Base-by-base conservation (phyloP, 2,797 vertebrate species). In the Cyclopterus lumpus region DNA sequence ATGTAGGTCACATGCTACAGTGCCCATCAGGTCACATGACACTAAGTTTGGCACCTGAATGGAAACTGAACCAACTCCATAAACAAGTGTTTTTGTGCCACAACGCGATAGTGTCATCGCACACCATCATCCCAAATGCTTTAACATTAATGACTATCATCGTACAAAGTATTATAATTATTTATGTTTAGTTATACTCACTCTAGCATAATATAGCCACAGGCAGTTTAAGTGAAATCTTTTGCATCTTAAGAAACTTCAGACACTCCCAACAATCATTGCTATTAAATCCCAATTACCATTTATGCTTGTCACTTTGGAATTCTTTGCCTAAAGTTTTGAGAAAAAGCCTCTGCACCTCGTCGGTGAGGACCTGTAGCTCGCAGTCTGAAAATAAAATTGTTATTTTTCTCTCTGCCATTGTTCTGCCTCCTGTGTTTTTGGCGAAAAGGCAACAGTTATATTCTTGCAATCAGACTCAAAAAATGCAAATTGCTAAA, bases 1-100 rank as follows among this genome's bases (percentile, higher is more conserved):
- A 68, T 85, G 60, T 75, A 32, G 80, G 75, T 80, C 89, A 91
- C 57, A 46, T 88, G 86, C 86, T 32, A 16, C 18, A 15, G 14
- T 78, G 57, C 16, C 64, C 75, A 53, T 28, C 66, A 55, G 40
- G 44, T 89, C 84, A 89, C 38, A 36, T 86, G 86, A 81, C 69
- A 62, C 36, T 14, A 4, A 64, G 30, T 32, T 26, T 72, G 28
- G 44, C 66, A 88, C 60, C 58, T 77, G 40, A 65, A 67, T 54
- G 4, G 68, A 62, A 66, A 68, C 51, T 49, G 14, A 67, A 40
- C 10, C 28, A 63, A 46, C 40, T 6, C 18, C 18, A 20, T 46
- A 3, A 15, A 36, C 14, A 18, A 38, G 4, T 42, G 38, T 38
- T 14, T 40, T 34, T 58, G 30, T 34, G 32, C 18, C 30, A 10